Base-by-base conservation (phyloP, 92 coral and sea anemone species). In the Hydrozoanthus gracilis region DNA sequence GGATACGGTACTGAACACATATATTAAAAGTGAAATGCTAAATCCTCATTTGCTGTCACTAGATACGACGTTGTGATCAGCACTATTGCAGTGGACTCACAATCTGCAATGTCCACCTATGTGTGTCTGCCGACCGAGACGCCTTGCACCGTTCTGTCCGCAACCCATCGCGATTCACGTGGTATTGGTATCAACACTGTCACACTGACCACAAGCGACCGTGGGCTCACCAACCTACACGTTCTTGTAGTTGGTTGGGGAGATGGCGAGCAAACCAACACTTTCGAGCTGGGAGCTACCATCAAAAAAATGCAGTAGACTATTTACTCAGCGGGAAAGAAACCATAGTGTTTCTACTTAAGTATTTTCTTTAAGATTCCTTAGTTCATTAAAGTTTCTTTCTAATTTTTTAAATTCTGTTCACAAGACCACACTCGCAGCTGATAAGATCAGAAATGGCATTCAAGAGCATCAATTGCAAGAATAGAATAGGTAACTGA, bases 101-200 rank as follows among this genome's bases (percentile, higher is more conserved):
- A 88, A 79, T 93, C 95, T 16, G 93, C 95, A 73, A 93, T 93
- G 95, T 68, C 95, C 6, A 93, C 95, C 1, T 93, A 93, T 51
- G 93, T 82, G 35, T 93, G 95, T 46, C 78, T 87, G 20, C 95
- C 93, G 8, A 78, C 46, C 56, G 88, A 88, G 82, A 12, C 71
- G 20, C 93, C 92, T 50, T 93, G 95, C 54, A 20, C 67, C 44
- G 92, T 89, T 3, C 27, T 70, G 4, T 86, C 90, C 68, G 86
- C 95, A 20, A 88, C 87, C 15, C 92, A 93, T 55, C 76, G 15
- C 61, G 95, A 93, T 78, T 86, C 95, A 13, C 93, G 95, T 54
- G 95, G 95, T 76, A 93, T 88, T 47, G 93, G 91, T 77, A 88
- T 91, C 85, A 93, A 93, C 79, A 71, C 86, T 12, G 82, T 93